Evolutionary conservation across 2,113 vertebrate genomes (phyloP).

Genomic region (Mormoops blainvillei): DNA sequence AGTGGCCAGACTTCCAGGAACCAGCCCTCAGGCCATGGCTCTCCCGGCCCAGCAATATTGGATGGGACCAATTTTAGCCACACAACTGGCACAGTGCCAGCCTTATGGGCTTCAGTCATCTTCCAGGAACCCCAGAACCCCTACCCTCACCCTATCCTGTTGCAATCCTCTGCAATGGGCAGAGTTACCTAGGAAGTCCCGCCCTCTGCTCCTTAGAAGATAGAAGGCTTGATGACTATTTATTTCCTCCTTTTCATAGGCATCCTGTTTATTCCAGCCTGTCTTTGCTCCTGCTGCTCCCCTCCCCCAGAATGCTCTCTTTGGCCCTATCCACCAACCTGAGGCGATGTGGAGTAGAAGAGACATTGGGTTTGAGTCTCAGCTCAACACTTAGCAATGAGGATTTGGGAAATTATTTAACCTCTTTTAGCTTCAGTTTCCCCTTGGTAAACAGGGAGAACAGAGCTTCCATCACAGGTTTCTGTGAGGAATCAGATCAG

Average conservation of each 20-base stretch:
- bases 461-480: not conserved
- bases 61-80: constrained; percentile 14
- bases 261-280: not conserved
- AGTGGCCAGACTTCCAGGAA: constrained; percentile 46
- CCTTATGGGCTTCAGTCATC: constrained; percentile 40
- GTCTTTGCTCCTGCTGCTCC: not conserved
- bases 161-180: not conserved
- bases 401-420: not conserved
- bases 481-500: not conserved
- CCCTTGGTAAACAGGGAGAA: not conserved
- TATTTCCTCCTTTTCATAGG: not conserved
- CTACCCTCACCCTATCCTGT: not conserved
- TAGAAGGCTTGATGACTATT: not conserved
- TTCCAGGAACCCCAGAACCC: constrained; percentile 60
- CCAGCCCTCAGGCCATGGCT: not conserved
- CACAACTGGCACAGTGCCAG: constrained; percentile 32
- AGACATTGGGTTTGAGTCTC: not conserved
- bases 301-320: not conserved
- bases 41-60: not conserved
- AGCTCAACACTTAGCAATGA: not conserved
- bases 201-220: not conserved
- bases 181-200: constrained; percentile 21
- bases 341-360: not conserved
- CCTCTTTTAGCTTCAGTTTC: not conserved
- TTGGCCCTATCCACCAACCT: not conserved